Evolutionary conservation across 2,888 invertebrate genomes (phyloP), one percentile per base, ranked within the genome.

Genomic region (Apodemia duryi): DNA sequence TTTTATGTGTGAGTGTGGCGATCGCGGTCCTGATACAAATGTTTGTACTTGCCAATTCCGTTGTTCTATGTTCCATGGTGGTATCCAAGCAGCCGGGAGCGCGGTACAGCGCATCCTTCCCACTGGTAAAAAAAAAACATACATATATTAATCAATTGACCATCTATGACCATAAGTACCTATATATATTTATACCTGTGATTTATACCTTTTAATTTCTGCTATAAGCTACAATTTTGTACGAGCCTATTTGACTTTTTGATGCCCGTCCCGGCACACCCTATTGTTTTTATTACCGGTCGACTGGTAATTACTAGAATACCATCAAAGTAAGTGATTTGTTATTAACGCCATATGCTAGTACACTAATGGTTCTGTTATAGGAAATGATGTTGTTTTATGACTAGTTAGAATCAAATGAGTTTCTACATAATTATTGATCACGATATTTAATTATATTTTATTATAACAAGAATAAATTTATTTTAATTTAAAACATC

Each of bases 271-370:
- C 69, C 67, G 66, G 64, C 68, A 68, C 78, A 77, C 88, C 85
- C 86, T 72, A 85, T 89, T 88, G 86, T 88, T 88, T 85, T 84
- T 79, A 83, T 77, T 77, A 73, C 68, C 70, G 69, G 75, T 75
- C 77, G 79, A 80, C 75, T 72, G 74, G 79, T 83, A 86, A 88
- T 86, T 85, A 86, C 78, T 74, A 69, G 74, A 71, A 77, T 79
- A 82, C 83, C 83, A 81, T 81, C 76, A 75, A 75, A 73, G 72
- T 82, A 79, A 86, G 80, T 84, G 84, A 87, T 86, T 87, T 83
- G 76, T 69, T 52, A 28, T 28, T 52, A 52, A 52, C 46, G 46
- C 52, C 52, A 52, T 52, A 52, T 52, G 52, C 52, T 28, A 28
- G 52, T 28, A 4, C 9, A 28, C 52, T 52, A 52, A 52, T 52